Percentiles rank a stretch among this genome's conserved stretches.
Evolutionary conservation across 2,113 vertebrate species (phyloP).

Genomic region (Odocoileus hemionus): DNA sequence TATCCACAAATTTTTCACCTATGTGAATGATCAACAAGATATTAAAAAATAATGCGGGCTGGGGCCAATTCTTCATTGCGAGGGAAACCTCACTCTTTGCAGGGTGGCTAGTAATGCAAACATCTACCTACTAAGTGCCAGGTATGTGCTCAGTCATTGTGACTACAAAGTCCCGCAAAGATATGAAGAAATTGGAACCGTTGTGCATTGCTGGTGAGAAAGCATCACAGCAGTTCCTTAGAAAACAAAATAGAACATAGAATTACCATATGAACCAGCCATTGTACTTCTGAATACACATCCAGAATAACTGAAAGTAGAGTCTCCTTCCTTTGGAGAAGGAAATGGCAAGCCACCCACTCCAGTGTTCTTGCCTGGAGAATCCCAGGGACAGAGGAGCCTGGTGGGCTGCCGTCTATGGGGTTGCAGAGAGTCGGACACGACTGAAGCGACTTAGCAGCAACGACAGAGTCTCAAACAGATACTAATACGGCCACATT

Average conservation of each 20-base stretch:
- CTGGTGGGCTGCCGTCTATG: no score
- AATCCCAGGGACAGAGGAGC: no score
- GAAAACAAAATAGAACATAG: background rate
- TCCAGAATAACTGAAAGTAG: background rate
- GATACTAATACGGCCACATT: background rate
- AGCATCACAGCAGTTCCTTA: background rate
- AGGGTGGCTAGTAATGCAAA: background rate
- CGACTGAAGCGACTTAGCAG: no score
- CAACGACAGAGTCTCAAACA: background rate
- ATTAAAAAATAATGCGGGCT: background rate
- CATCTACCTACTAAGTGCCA: background rate
- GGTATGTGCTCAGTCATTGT: background rate
- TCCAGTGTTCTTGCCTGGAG: no score
- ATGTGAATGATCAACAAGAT: background rate
- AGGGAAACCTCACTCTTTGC: background rate
- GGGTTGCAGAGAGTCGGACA: no score
- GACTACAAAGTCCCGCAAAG: background rate
- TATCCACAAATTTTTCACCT: background rate
- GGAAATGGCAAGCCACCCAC: no score
- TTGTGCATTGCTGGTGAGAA: background rate
- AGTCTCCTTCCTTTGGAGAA: background rate
- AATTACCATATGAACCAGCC: background rate
- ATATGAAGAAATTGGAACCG: background rate
- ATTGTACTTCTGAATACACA: background rate
- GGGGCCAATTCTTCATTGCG: background rate